phyloP scores from a whole-genome alignment of 2,888 invertebrate genomes.

The Ormia ochracea region DNA sequence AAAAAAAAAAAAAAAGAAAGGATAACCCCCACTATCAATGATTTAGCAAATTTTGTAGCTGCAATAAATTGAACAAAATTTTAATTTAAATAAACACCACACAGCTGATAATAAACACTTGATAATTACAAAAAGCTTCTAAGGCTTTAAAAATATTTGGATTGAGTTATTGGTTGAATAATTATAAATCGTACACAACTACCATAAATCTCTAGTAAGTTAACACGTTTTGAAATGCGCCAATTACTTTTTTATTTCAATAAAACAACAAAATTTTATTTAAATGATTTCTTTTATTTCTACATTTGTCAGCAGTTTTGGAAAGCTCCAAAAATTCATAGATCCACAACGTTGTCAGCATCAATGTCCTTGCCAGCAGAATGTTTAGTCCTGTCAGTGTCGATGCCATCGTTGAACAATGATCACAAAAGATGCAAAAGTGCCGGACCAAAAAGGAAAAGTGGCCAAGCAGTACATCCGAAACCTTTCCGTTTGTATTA shows the following conservation, averaged over 20 bases:
- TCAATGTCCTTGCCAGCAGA: conserved; percentile 77
- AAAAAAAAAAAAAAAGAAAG: background rate
- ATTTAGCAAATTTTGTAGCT: conserved; percentile 21
- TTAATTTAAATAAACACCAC: conserved; percentile 6
- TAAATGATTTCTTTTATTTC: background rate
- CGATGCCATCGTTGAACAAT: conserved; percentile 76
- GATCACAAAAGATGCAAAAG: conserved; percentile 75
- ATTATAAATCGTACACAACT: conserved; percentile 18
- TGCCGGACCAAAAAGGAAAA: conserved; percentile 74
- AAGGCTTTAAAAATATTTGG: conserved; percentile 27
- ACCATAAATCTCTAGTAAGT: conserved; percentile 53
- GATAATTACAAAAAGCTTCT: conserved; percentile 19
- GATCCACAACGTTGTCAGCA: conserved; percentile 76
- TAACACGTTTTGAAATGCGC: conserved; percentile 25
- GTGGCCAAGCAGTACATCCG: conserved; percentile 74
- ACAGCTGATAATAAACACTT: conserved; percentile 39
- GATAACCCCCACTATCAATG: background rate
- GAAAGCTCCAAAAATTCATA: conserved; percentile 75
- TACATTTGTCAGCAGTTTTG: conserved; percentile 69
- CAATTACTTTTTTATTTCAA: background rate
- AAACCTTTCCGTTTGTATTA: conserved; percentile 76
- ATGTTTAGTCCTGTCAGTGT: conserved; percentile 76
- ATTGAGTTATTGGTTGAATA: conserved; percentile 36
- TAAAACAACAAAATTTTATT: background rate
- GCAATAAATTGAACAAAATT: conserved; percentile 6